Evolutionary conservation across 2,888 invertebrate genomes (phyloP).

Genomic region (Patella caerulea): DNA sequence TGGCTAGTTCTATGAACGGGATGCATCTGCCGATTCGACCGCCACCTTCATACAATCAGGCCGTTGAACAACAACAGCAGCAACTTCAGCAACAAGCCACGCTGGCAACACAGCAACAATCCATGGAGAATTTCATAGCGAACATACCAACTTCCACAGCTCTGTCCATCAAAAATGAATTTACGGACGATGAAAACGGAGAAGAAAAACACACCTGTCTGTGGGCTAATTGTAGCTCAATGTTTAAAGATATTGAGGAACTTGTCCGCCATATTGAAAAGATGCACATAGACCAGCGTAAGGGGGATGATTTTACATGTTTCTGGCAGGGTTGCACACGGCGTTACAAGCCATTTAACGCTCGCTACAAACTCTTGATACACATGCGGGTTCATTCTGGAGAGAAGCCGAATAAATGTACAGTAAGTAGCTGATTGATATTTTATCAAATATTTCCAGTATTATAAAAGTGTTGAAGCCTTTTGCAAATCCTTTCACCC

Average conservation of each 20-base stretch:
- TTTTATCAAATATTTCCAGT: neutral
- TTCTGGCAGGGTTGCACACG: constrained; percentile 70
- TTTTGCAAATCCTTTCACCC: neutral
- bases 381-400: constrained; percentile 72
- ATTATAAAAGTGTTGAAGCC: neutral
- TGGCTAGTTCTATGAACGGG: neutral
- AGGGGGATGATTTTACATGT: constrained; percentile 71
- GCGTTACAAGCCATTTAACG: constrained; percentile 69
- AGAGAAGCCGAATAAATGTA: constrained; percentile 71
- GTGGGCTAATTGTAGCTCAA: constrained; percentile 69
- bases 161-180: constrained; percentile 37
- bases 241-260: constrained; percentile 67
- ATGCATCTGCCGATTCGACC: constrained; percentile 48
- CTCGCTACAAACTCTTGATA: constrained; percentile 70
- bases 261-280: constrained; percentile 71
- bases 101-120: constrained; percentile 12
- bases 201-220: constrained; percentile 63
- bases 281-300: constrained; percentile 70
- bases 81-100: constrained; percentile 12
- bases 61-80: constrained; percentile 39
- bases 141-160: constrained; percentile 29
- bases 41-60: constrained; percentile 62
- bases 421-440: constrained; percentile 55
- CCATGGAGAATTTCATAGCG: constrained; percentile 17
- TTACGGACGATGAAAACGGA: constrained; percentile 57